phyloP scores from a whole-genome alignment of 2,797 vertebrate species.

The Chaetodon trifasciatus region DNA sequence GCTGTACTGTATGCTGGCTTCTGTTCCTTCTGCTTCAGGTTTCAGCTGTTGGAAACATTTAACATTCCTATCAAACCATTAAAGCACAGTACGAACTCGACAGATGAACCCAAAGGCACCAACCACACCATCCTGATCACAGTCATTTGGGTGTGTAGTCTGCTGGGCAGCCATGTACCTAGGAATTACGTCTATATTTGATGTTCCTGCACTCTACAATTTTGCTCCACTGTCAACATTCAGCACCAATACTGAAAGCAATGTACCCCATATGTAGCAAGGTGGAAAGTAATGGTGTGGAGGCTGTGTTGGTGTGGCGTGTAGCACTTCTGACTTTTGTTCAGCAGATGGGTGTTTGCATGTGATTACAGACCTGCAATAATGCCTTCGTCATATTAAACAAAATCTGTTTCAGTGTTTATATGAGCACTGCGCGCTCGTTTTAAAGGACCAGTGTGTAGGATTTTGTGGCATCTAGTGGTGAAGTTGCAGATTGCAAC shows the following conservation, averaged over 20 bases:
- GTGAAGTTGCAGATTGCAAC: no score
- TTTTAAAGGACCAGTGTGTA: not conserved
- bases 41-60: slow-evolving; percentile 69
- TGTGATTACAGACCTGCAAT: not conserved
- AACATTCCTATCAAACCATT: slow-evolving; percentile 60
- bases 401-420: not conserved
- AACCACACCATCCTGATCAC: slow-evolving; percentile 8
- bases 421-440: not conserved
- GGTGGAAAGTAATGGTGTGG: not conserved
- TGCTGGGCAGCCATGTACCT: slow-evolving; percentile 3
- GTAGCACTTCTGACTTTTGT: not conserved
- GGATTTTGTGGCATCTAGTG: no score
- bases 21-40: slow-evolving; percentile 57
- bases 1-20: slow-evolving; percentile 42
- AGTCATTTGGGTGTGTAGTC: slow-evolving; percentile 21
- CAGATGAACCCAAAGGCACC: slow-evolving; percentile 53
- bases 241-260: not conserved
- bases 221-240: not conserved
- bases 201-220: slow-evolving; percentile 2
- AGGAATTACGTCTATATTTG: slow-evolving; percentile 10
- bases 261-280: no score
- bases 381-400: no score
- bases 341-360: not conserved
- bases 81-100: slow-evolving; percentile 29
- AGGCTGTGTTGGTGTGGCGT: not conserved